Conservation (phyloP, 2,888 invertebrate species). For the Ochropleura leucogaster region DNA sequence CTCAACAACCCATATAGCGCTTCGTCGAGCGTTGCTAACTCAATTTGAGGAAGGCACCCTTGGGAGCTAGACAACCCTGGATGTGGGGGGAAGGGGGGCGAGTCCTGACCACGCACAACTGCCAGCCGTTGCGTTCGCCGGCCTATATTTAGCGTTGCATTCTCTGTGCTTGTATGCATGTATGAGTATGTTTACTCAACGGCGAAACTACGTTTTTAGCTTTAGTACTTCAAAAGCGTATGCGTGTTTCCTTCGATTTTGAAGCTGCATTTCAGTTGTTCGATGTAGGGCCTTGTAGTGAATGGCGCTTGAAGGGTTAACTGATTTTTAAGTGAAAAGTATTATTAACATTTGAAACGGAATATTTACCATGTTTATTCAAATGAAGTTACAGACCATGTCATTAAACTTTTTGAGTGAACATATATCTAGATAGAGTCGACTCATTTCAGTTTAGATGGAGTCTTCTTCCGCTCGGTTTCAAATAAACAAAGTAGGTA, state of each 20-base stretch:
- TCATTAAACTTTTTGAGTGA: no score
- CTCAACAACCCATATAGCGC: conserved; percentile 49
- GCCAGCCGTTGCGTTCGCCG: conserved; percentile 74
- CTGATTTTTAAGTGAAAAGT: conserved; percentile 22
- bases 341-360: no score
- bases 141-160: conserved; percentile 88
- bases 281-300: conserved; percentile 32
- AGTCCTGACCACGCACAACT: conserved; percentile 89
- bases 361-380: no score
- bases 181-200: conserved; percentile 67
- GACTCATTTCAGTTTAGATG: no score
- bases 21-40: conserved; percentile 62
- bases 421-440: background rate
- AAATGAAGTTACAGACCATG: no score
- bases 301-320: conserved; percentile 11
- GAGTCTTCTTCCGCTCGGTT: background rate
- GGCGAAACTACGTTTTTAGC: conserved; percentile 59
- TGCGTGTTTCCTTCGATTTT: conserved; percentile 54
- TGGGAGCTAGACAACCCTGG: conserved; percentile 76
- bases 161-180: conserved; percentile 71
- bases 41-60: conserved; percentile 70
- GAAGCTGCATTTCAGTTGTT: conserved; percentile 50
- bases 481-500: background rate
- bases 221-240: conserved; percentile 55
- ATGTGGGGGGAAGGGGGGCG: conserved; percentile 66